Percentiles rank a stretch among this genome's conserved stretches.
These are phyloP conservation scores for Neolamprologus falcicula DNA, from an alignment of 2,113 vertebrate genomes.

Conservation along the genomic window DNA sequence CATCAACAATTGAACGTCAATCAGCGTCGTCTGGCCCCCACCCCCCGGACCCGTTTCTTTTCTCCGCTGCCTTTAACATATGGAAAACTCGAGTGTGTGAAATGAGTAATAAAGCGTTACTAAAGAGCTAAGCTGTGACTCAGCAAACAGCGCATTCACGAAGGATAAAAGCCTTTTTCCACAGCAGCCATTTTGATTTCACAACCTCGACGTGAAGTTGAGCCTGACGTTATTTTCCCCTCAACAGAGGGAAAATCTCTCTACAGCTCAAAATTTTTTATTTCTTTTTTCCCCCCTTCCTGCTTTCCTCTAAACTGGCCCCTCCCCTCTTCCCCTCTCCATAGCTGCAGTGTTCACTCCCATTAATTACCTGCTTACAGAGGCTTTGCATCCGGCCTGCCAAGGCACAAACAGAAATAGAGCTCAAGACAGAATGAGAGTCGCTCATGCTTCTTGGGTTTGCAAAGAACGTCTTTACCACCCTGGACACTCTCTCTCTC, in stretches of 20 bases:
- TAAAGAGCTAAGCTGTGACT: slow-evolving; percentile 64
- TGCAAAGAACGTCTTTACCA: slow-evolving; percentile 13
- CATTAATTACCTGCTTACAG: slow-evolving; percentile 57
- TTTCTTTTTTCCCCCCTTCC: background rate
- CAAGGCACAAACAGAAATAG: slow-evolving; percentile 26
- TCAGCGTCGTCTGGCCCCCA: background rate
- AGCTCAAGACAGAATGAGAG: background rate
- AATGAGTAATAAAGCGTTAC: slow-evolving; percentile 55
- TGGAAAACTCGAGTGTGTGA: slow-evolving; percentile 46
- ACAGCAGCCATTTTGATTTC: slow-evolving; percentile 68
- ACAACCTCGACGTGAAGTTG: slow-evolving; percentile 29
- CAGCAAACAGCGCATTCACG: slow-evolving; percentile 49
- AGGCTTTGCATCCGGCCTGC: slow-evolving; percentile 35
- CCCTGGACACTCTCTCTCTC: background rate
- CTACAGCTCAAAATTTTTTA: background rate
- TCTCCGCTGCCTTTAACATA: slow-evolving; percentile 11
- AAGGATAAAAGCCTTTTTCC: slow-evolving; percentile 48
- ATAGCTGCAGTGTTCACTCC: slow-evolving; percentile 23
- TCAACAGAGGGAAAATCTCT: slow-evolving; percentile 5
- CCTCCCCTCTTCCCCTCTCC: slow-evolving; percentile 5
- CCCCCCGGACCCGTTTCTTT: background rate
- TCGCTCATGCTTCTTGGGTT: slow-evolving; percentile 1
- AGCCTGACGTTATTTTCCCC: background rate
- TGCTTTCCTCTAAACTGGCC: background rate
- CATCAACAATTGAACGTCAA: background rate